Conservation (phyloP, 2,797 vertebrate species). For the Selene dorsalis region DNA sequence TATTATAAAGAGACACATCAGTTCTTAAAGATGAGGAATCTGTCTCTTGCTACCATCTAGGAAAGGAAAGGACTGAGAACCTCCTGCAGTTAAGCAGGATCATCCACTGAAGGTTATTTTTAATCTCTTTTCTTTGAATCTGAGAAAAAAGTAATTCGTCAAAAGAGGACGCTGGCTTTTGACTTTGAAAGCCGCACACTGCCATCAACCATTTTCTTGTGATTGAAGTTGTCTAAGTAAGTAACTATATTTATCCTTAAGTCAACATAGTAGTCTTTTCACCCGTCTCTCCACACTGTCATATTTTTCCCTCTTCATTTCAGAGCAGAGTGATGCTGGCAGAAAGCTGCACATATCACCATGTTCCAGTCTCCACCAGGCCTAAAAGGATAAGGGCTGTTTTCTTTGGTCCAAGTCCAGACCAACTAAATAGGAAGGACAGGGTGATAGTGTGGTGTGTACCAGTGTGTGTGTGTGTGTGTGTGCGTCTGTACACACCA, state of each 20-base stretch:
- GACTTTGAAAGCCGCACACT: background rate
- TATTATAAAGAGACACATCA: background rate
- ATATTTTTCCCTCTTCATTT: background rate
- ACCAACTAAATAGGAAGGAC: background rate
- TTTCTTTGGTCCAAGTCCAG: slow-evolving; percentile 46
- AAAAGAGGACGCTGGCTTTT: background rate
- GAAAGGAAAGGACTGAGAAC: background rate
- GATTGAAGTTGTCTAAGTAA: background rate
- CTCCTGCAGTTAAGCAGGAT: background rate
- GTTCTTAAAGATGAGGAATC: background rate
- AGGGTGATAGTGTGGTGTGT: slow-evolving; percentile 6
- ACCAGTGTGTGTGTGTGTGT: slow-evolving; percentile 4
- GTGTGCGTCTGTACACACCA: slow-evolving; percentile 65
- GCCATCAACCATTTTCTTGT: background rate
- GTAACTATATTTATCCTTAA: background rate
- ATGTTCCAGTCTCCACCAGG: slow-evolving; percentile 42
- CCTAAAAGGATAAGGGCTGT: slow-evolving; percentile 39
- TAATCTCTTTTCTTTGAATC: background rate
- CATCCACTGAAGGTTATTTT: background rate
- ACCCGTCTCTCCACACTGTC: slow-evolving; percentile 4
- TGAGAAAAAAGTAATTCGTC: background rate
- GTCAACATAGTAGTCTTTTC: background rate
- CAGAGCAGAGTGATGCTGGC: slow-evolving; percentile 26
- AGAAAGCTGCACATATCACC: slow-evolving; percentile 31
- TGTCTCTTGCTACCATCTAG: background rate